Conservation (phyloP, 2,888 invertebrate species). For the Dione vanillae region DNA sequence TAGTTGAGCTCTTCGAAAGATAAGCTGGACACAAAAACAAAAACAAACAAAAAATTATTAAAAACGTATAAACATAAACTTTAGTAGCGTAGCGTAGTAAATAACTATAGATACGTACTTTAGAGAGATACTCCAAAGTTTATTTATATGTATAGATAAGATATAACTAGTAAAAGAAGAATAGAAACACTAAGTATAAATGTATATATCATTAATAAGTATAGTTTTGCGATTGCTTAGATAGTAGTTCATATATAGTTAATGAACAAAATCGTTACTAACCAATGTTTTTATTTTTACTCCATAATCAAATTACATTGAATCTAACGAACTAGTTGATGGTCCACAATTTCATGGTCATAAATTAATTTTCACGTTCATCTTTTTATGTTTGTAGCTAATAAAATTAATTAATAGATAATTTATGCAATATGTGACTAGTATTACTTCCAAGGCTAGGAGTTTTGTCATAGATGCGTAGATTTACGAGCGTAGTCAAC, state of each 20-base stretch:
- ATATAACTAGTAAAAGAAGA: no score
- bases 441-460: conserved; percentile 32
- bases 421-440: conserved; percentile 62
- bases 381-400: conserved; percentile 51
- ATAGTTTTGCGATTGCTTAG: no score
- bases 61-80: no score
- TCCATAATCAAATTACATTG: conserved; percentile 19
- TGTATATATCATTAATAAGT: no score
- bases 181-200: no score
- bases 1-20: no score
- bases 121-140: no score
- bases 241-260: neutral
- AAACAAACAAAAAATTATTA: no score
- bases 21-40: no score
- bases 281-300: conserved; percentile 10
- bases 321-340: conserved; percentile 28
- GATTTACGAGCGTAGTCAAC: conserved; percentile 48
- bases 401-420: conserved; percentile 74
- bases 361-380: conserved; percentile 68
- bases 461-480: conserved; percentile 53
- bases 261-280: neutral
- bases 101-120: no score
- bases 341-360: conserved; percentile 54
- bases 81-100: no score
- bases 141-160: no score